A percentile compares a stretch with the other conserved stretches of the same genome.
Conservation (phyloP, 2,797 vertebrate species). For the Oryzias dopingdopingensis region DNA sequence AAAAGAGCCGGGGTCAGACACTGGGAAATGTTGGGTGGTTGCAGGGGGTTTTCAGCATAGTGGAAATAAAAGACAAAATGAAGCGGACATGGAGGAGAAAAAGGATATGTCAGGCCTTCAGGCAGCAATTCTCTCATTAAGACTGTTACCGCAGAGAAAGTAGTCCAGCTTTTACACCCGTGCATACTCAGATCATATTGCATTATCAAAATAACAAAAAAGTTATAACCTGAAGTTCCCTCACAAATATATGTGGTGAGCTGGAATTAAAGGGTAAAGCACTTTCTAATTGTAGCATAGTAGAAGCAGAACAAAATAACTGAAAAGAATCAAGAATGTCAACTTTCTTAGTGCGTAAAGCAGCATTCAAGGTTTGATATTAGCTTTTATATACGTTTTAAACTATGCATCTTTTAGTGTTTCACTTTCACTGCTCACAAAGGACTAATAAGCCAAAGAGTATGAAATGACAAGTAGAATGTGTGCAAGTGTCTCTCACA, state of each 20-base stretch:
- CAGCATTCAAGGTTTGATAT: background rate
- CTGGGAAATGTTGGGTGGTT: constrained; percentile 27
- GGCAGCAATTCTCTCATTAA: constrained; percentile 41
- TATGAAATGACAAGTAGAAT: too few species aligned
- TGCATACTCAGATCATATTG: constrained; percentile 22
- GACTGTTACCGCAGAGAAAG: constrained; percentile 40
- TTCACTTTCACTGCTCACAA: background rate
- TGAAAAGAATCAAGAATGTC: background rate
- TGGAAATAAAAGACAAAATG: constrained; percentile 38
- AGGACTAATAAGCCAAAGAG: too few species aligned
- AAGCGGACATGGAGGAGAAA: constrained; percentile 29
- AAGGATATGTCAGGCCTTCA: constrained; percentile 21
- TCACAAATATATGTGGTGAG: constrained; percentile 19
- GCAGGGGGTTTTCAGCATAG: constrained; percentile 32
- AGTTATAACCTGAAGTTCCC: constrained; percentile 8
- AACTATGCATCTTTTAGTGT: background rate
- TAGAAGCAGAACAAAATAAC: constrained; percentile 7
- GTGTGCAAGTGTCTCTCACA: too few species aligned
- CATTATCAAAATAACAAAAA: constrained; percentile 46
- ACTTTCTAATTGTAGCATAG: constrained; percentile 35
- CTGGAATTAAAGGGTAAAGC: constrained; percentile 26
- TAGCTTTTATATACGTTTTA: background rate
- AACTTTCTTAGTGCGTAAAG: background rate
- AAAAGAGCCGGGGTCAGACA: constrained; percentile 34
- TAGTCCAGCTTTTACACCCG: constrained; percentile 19